phyloP scores from a whole-genome alignment of 37 sponge, comb jelly and placozoan genomes.

The Petrosia ficiformis region DNA sequence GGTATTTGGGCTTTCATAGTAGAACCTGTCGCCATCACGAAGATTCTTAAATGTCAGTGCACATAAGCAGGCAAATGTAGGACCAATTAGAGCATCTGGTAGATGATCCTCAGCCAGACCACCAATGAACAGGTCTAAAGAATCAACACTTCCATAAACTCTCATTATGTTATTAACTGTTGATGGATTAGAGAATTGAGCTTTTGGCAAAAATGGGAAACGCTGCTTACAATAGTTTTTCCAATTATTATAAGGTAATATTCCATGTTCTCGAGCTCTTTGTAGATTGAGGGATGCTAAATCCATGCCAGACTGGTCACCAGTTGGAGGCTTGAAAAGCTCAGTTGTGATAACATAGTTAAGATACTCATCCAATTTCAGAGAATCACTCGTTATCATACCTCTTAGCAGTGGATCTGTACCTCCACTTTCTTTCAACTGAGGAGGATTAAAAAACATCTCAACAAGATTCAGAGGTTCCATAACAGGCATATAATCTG shows the following conservation, averaged over 20 bases:
- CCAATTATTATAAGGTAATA: constrained; percentile 69
- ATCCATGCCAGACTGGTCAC: constrained; percentile 35
- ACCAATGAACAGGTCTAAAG: constrained; percentile 84
- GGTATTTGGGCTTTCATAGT: constrained; percentile 51
- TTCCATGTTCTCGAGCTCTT: constrained; percentile 87
- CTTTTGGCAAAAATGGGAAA: constrained; percentile 1
- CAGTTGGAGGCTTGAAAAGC: constrained; percentile 35
- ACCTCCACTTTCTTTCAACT: constrained; percentile 32
- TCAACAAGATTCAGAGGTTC: constrained; percentile 29
- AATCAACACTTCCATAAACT: constrained; percentile 51
- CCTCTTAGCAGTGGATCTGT: constrained; percentile 80
- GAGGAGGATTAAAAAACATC: constrained; percentile 38
- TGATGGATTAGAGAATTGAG: neutral
- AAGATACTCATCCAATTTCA: constrained; percentile 64
- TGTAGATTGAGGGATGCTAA: constrained; percentile 81
- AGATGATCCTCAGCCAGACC: constrained; percentile 76
- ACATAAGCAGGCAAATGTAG: constrained; percentile 78
- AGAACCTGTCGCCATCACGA: constrained; percentile 77
- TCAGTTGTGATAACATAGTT: constrained; percentile 55
- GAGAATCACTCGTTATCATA: constrained; percentile 17
- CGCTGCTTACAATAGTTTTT: constrained; percentile 38
- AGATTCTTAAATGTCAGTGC: constrained; percentile 44
- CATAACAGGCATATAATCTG: constrained; percentile 10
- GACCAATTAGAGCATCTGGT: constrained; percentile 59
- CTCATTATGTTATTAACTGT: neutral